Evolutionary conservation across 2,113 vertebrate species (phyloP).

Genomic region (Siniperca knerii): DNA sequence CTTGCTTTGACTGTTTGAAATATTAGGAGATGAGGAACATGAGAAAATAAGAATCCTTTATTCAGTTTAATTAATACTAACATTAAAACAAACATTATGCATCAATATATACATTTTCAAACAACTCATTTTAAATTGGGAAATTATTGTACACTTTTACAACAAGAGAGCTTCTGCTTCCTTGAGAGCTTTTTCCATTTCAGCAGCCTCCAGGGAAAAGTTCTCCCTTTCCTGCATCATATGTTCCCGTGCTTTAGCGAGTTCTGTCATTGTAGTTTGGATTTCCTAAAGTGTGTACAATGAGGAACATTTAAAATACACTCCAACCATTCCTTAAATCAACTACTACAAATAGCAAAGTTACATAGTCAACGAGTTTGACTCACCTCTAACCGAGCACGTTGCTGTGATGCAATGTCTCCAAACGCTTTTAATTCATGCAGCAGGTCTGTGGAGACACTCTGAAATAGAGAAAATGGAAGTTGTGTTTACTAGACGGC

Average conservation of each 20-base stretch:
- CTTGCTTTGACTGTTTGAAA: not conserved
- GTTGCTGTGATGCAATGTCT: conserved; percentile 68
- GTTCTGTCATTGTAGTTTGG: conserved; percentile 69
- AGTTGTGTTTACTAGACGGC: not conserved
- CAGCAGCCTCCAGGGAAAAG: conserved; percentile 72
- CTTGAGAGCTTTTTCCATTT: conserved; percentile 76
- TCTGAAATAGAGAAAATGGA: conserved; percentile 61
- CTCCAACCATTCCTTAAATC: not conserved
- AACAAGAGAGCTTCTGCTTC: conserved; percentile 74
- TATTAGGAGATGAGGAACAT: not conserved
- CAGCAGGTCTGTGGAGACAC: conserved; percentile 74
- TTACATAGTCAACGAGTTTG: not conserved
- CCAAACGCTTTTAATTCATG: conserved; percentile 74
- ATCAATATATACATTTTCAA: conserved; percentile 8
- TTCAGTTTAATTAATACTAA: not conserved
- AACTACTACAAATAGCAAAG: not conserved
- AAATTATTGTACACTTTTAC: conserved; percentile 25
- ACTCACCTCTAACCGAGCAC: conserved; percentile 70
- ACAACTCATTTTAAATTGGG: not conserved
- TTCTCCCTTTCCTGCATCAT: conserved; percentile 74
- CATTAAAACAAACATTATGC: not conserved
- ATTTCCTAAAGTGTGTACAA: conserved; percentile 69
- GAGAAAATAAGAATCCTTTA: conserved; percentile 13
- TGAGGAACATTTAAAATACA: not conserved
- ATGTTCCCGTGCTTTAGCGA: conserved; percentile 63